Evolutionary conservation across 2,888 invertebrate species (phyloP).

Genomic region (Oscheius sp.): DNA sequence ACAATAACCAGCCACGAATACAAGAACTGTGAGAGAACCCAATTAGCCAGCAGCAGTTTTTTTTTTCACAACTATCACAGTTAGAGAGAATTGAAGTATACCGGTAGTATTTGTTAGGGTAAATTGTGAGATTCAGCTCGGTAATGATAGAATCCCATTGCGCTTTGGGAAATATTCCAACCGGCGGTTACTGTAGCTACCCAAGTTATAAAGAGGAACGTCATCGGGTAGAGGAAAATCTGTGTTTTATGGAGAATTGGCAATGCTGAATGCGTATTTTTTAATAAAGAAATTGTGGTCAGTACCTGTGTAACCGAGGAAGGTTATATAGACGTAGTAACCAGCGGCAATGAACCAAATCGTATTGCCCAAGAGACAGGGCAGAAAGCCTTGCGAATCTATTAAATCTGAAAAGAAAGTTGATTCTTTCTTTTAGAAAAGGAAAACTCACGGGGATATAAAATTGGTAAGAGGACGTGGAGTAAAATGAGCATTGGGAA

Average conservation of each 20-base stretch:
- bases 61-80: conserved; percentile 24
- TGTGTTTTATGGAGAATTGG: conserved; percentile 87
- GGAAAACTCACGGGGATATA: conserved; percentile 77
- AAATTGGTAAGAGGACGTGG: conserved; percentile 88
- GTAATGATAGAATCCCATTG: conserved; percentile 65
- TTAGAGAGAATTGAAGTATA: no score
- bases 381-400: conserved; percentile 81
- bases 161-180: conserved; percentile 79
- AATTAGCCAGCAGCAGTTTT: conserved; percentile 1
- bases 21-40: neutral
- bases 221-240: conserved; percentile 84
- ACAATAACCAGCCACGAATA: neutral
- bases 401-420: conserved; percentile 79
- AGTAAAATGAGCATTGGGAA: conserved; percentile 93
- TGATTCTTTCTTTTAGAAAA: neutral
- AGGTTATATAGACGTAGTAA: conserved; percentile 95
- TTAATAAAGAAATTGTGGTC: neutral
- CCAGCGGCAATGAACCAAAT: conserved; percentile 89
- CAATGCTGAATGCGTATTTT: conserved; percentile 77
- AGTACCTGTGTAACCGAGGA: conserved; percentile 91
- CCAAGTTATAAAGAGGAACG: conserved; percentile 81
- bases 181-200: conserved; percentile 81
- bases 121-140: conserved; percentile 52
- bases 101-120: conserved; percentile 5
- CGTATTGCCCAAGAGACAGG: conserved; percentile 86